These are phyloP conservation scores for Camarhynchus parvulus DNA, from an alignment of 2,113 vertebrate genomes.

Conservation along the genomic window DNA sequence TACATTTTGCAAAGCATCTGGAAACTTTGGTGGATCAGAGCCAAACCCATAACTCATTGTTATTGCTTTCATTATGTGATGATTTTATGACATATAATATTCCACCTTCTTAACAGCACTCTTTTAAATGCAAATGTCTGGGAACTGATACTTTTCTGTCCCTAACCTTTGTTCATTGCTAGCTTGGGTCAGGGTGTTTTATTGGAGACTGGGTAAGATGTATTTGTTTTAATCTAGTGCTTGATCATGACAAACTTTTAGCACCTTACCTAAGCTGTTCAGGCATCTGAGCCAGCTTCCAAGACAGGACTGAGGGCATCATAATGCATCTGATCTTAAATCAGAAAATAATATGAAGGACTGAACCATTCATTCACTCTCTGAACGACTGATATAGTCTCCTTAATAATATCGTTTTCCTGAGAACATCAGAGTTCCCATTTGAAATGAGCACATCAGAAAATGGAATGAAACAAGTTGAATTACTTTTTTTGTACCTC, in stretches of 20 bases:
- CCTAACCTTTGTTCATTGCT: not conserved
- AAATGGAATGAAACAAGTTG: not conserved
- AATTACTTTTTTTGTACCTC: not conserved
- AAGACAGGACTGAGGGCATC: not conserved
- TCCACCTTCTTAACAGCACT: conserved; percentile 15
- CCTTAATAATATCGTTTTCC: not conserved
- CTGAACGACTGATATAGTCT: not conserved
- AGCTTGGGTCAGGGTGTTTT: not conserved
- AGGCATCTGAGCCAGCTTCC: not conserved
- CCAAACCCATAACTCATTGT: conserved; percentile 38
- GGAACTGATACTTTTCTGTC: not conserved
- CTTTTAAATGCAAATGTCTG: not conserved
- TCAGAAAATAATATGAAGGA: not conserved
- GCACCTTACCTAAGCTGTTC: not conserved
- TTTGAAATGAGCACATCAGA: not conserved
- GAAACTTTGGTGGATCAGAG: conserved; percentile 13
- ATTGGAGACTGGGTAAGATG: not conserved
- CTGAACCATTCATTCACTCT: not conserved
- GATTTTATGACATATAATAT: conserved; percentile 43
- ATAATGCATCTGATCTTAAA: not conserved
- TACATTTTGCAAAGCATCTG: conserved; percentile 31
- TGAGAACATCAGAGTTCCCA: not conserved
- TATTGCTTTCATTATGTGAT: conserved; percentile 52
- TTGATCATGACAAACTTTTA: not conserved
- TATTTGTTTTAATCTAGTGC: not conserved